Evolutionary conservation across 2,888 invertebrate genomes (phyloP), one percentile per base, ranked within the genome.

Genomic region (Mesopsocus fuscifrons): DNA sequence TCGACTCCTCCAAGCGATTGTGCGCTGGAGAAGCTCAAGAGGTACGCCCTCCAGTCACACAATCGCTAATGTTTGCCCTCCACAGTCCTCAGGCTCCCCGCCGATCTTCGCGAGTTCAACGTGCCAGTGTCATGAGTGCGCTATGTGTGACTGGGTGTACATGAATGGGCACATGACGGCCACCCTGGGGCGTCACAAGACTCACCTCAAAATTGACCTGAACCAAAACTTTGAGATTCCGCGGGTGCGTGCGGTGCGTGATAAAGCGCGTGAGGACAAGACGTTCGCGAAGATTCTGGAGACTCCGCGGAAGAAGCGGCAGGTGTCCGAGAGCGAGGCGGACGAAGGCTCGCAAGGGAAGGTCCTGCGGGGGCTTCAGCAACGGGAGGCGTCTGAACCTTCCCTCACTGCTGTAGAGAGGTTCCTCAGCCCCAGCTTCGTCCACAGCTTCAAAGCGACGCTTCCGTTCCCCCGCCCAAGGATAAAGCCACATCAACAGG

Each of bases 191-290:
- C n/a, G n/a, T n/a, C n/a, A n/a, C n/a, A n/a, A n/a, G n/a, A n/a
- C n/a, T n/a, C n/a, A n/a, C n/a, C n/a, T n/a, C n/a, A n/a, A n/a
- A 20, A 38, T 38, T 21, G 38, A 38, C 20, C 20, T 38, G 38
- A 38, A 38, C 38, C 38, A 38, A 20, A 38, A 38, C 21, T 38
- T 38, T 38, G 38, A 38, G 21, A 38, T 38, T 20, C 38, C 38
- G 18, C 17, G 38, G 21, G 38, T 20, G 8, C 38, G 38, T 3
- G 20, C 18, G 6, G 6, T 26, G 8, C 26, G 26, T 9, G 8
- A 26, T 9, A 6, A 6, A 26, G 6, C 11, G 8, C 26, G 26
- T 9, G 8, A 26, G 11, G 8, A 6, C 6, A 6, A 26, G 6
- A 6, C 6, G 26, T 26, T 26, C 11, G 26, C 8, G 8, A 26